phyloP scores from a whole-genome alignment of 2,797 vertebrate species.

The Amblyraja radiata region DNA sequence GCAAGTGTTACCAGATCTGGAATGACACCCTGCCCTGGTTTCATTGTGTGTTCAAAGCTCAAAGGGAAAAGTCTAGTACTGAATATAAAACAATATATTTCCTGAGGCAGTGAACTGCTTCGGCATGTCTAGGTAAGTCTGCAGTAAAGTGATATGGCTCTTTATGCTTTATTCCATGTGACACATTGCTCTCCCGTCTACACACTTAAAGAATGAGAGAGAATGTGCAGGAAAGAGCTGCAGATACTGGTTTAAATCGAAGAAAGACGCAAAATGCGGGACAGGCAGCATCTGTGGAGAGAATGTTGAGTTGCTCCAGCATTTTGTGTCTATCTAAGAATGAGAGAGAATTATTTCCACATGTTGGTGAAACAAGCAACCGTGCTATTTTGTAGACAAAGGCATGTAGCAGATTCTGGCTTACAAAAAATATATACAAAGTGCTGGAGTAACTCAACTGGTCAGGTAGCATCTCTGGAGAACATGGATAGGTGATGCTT shows the following conservation, averaged over 20 bases:
- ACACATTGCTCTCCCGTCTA: background rate
- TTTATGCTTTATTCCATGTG: background rate
- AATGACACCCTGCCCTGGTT: background rate
- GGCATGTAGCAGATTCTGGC: too few relatives aligned
- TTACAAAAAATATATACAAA: too few relatives aligned
- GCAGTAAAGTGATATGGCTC: background rate
- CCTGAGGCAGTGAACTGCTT: background rate
- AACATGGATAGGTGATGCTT: too few relatives aligned
- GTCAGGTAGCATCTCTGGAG: too few relatives aligned
- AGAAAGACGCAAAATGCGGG: too few relatives aligned
- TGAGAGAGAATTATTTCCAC: background rate
- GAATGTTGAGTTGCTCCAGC: too few relatives aligned
- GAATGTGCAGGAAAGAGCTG: background rate
- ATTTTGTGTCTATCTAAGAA: too few relatives aligned
- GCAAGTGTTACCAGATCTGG: background rate
- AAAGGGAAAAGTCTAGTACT: background rate
- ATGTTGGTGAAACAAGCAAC: background rate
- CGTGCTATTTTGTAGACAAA: too few relatives aligned
- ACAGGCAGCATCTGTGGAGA: too few relatives aligned
- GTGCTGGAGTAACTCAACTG: too few relatives aligned
- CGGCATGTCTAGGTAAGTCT: background rate
- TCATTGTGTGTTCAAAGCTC: background rate
- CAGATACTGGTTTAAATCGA: too few relatives aligned
- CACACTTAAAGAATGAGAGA: background rate
- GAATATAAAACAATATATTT: background rate